phyloP scores from a whole-genome alignment of 2,797 vertebrate genomes.

The Catamblyrhynchus diadema region DNA sequence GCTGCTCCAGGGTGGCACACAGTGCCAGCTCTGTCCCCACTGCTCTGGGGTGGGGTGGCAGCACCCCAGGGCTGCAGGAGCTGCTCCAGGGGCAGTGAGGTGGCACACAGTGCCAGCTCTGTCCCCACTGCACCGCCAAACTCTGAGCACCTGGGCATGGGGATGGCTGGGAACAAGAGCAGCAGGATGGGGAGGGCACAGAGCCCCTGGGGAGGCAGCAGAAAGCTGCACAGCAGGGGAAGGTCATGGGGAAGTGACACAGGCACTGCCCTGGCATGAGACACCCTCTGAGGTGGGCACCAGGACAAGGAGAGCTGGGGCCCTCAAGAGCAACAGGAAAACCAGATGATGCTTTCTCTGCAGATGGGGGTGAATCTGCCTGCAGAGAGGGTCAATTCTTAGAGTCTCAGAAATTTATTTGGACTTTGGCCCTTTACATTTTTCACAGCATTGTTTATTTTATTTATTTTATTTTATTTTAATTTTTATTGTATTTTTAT shows the following conservation, averaged over 20 bases:
- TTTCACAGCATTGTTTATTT: not conserved
- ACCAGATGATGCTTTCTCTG: not conserved
- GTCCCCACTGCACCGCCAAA: fast-evolving
- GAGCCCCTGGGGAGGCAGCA: not conserved
- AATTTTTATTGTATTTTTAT: not conserved
- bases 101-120: not conserved
- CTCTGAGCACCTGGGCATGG: fast-evolving
- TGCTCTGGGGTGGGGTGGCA: not conserved
- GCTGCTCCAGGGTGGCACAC: not conserved
- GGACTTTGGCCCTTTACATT: not conserved
- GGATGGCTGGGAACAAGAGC: not conserved
- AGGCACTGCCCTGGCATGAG: not conserved
- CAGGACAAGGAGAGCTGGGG: not conserved
- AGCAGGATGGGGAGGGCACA: not conserved
- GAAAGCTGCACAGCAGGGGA: not conserved
- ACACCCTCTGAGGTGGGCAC: not conserved
- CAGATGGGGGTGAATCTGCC: not conserved
- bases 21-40: not conserved
- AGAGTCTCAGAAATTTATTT: not conserved
- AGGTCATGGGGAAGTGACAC: not conserved
- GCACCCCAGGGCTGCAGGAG: not conserved
- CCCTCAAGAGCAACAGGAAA: not conserved
- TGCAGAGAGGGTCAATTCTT: not conserved
- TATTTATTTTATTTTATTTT: not conserved
- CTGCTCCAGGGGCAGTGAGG: not conserved